These are phyloP conservation scores for Euzophera pinguis DNA, from an alignment of 2,888 invertebrate species.

Conservation along the genomic window DNA sequence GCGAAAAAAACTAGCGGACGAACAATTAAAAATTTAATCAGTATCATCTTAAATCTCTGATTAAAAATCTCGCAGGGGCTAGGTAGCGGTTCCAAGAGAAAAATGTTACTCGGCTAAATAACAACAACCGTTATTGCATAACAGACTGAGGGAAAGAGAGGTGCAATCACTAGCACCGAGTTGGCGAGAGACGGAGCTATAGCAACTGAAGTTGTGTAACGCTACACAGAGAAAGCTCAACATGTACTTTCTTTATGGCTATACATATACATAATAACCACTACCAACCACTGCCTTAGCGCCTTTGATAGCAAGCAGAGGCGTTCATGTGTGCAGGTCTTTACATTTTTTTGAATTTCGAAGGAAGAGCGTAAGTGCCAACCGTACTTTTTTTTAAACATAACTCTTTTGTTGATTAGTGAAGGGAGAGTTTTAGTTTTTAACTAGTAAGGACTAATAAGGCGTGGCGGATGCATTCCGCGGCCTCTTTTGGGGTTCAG, in stretches of 20 bases:
- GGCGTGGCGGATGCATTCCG: conserved; percentile 43
- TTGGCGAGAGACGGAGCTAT: conserved; percentile 49
- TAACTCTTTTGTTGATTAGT: conserved; percentile 41
- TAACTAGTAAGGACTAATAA: conserved; percentile 44
- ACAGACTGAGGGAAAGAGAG: conserved; percentile 59
- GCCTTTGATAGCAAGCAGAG: conserved; percentile 39
- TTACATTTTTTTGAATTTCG: conserved; percentile 61
- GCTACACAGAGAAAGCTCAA: conserved; percentile 74
- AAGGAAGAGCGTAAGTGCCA: conserved; percentile 61
- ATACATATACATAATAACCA: conserved; percentile 27
- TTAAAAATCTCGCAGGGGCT: conserved; percentile 39
- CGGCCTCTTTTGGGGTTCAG: conserved; percentile 54
- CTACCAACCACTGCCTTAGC: conserved; percentile 39
- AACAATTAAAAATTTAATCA: conserved; percentile 20
- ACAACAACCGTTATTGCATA: conserved; percentile 78
- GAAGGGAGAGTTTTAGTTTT: conserved; percentile 46
- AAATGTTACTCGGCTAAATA: conserved; percentile 73
- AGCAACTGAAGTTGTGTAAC: conserved; percentile 64
- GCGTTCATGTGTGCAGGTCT: conserved; percentile 56
- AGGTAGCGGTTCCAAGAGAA: conserved; percentile 61
- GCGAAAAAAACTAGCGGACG: conserved; percentile 12
- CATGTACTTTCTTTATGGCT: conserved; percentile 67
- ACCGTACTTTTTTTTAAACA: conserved; percentile 52
- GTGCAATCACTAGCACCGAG: conserved; percentile 27
- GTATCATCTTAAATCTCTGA: conserved; percentile 31